Base-by-base conservation (phyloP, 2,113 vertebrate species). In the Ptyas mucosa region DNA sequence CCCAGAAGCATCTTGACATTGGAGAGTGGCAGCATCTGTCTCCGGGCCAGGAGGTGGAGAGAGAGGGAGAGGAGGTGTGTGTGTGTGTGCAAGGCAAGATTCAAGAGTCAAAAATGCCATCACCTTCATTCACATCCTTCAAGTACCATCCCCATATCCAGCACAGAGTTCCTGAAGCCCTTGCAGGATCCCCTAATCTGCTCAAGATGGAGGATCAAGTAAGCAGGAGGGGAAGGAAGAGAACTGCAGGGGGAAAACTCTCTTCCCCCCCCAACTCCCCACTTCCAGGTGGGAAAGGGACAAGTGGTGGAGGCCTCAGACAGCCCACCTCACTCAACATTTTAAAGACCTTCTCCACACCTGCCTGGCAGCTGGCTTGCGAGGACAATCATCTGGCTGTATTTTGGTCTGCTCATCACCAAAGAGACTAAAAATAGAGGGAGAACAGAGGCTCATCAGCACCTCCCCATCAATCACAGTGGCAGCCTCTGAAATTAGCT, bases 401-500 rank as follows among this genome's bases (percentile, higher is more conserved):
- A 92, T 88, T 61, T 57, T 43, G 90, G 81, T 86, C 90, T 55
- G n/a, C 54, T 87, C 90, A 49, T 91, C 85, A 49, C 26, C 39
- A 18, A 86, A 46, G 29, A 87, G 43, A 43, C 53, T 91, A 91
- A 91, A 26, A 91, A 87, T 58, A 91, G 90, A 34, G 1, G 14
- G 81, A 87, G 39, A 43, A 51, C 26, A 12, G 90, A 58, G 90
- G 54, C 49, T 51, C 81, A 87, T 43, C 54, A 2, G 54, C 53
- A 11, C 94, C 96, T 96, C 95, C 93, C 85, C 81, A 94, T 96
- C 5, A 1, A 90, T 89, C 94, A 93, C 75, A 90, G 93, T 86
- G 34, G 93, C 94, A 94, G 93, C 91, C 95, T 94, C 95, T 95
- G 94, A 93, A 94, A 96, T 95, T 91, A 97, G 94, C 85, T 94